Conservation (phyloP, 1,140 invertebrate genomes). For the Bombus soroeensis region DNA sequence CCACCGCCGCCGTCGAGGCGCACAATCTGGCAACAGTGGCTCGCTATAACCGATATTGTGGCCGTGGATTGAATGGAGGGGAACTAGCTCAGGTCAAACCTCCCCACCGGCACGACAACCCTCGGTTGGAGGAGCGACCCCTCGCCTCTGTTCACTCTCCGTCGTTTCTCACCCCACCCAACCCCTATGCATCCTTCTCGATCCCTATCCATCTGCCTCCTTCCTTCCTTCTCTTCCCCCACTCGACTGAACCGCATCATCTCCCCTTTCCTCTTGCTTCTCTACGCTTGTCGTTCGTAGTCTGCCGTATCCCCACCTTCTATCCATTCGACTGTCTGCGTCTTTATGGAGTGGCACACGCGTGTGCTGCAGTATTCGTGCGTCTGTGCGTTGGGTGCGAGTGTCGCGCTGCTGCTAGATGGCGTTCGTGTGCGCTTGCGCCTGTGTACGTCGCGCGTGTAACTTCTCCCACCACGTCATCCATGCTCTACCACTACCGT, state of each 20-base stretch:
- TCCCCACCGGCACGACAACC: constrained; percentile 73
- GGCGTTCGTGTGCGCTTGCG: constrained; percentile 52
- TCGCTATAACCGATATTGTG: constrained; percentile 82
- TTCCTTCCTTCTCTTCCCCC: constrained; percentile 49
- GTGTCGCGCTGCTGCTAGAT: constrained; percentile 47
- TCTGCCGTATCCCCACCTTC: constrained; percentile 29
- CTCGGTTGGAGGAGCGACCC: constrained; percentile 65
- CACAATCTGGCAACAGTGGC: constrained; percentile 81
- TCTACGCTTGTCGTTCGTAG: constrained; percentile 10
- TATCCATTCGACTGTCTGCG: constrained; percentile 33
- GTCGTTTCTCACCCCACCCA: constrained; percentile 48
- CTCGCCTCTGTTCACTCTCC: constrained; percentile 53
- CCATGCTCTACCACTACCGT: constrained; percentile 46
- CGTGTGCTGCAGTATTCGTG: constrained; percentile 37
- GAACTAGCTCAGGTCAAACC: constrained; percentile 81
- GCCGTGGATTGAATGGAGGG: constrained; percentile 81
- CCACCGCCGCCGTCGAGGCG: constrained; percentile 58
- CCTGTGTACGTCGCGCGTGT: constrained; percentile 32
- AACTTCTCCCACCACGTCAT: constrained; percentile 49
- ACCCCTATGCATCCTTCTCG: constrained; percentile 63
- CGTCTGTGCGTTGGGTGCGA: constrained; percentile 39
- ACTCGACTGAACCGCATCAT: constrained; percentile 20
- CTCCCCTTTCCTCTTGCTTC: constrained; percentile 3
- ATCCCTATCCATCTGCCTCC: constrained; percentile 43
- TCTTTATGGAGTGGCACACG: constrained; percentile 45